These are phyloP conservation scores for Melanitta fusca DNA, from an alignment of 2,797 vertebrate species.

Conservation along the genomic window DNA sequence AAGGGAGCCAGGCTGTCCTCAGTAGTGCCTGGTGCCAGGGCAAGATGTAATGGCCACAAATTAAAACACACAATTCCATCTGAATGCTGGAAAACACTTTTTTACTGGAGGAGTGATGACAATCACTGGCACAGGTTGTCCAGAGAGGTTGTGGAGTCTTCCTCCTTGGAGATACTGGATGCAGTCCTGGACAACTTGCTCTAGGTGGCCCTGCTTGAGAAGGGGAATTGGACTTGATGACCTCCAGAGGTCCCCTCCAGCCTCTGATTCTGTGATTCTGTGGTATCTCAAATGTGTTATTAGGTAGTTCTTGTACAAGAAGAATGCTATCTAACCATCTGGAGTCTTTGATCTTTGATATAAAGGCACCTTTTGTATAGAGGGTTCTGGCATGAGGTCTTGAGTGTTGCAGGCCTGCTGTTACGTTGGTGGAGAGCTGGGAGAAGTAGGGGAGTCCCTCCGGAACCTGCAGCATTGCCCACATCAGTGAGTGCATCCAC, in stretches of 20 bases:
- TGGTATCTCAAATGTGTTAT: background rate
- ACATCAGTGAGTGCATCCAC: background rate
- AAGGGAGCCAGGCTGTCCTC: background rate
- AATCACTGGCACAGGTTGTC: background rate
- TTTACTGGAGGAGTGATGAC: background rate
- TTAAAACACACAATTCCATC: background rate
- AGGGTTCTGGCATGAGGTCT: background rate
- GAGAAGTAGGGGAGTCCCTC: background rate
- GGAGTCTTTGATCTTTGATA: background rate
- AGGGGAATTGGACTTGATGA: background rate
- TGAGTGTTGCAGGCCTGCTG: background rate
- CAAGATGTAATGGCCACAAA: background rate
- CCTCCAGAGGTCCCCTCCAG: background rate
- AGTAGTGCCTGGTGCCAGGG: background rate
- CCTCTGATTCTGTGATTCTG: background rate
- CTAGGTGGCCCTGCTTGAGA: background rate
- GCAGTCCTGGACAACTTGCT: background rate
- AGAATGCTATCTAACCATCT: background rate
- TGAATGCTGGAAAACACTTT: background rate
- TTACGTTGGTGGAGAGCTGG: background rate
- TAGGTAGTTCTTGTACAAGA: background rate
- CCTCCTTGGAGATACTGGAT: background rate
- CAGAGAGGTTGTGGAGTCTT: background rate
- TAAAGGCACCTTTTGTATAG: background rate
- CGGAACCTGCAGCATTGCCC: background rate